phyloP scores from a whole-genome alignment of 2,888 invertebrate genomes.

The Lumbricus terrestris region DNA sequence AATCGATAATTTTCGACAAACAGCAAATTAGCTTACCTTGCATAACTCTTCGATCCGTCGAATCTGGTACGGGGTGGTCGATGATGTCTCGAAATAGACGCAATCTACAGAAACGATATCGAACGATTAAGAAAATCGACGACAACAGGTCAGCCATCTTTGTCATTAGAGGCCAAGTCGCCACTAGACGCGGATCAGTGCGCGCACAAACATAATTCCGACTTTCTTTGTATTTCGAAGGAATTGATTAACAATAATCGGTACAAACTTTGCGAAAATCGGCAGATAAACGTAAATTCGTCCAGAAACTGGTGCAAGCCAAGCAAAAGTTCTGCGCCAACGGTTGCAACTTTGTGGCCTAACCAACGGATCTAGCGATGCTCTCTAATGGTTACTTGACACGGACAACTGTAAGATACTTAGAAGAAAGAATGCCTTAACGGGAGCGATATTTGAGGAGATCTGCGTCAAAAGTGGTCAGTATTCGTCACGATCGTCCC shows the following conservation, averaged over 20 bases:
- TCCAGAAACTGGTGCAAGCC: neutral
- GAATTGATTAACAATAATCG: neutral
- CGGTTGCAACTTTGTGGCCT: neutral
- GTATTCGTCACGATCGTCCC: neutral
- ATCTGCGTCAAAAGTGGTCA: neutral
- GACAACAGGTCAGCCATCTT: slow-evolving; percentile 13
- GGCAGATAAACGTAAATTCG: neutral
- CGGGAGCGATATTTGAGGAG: neutral
- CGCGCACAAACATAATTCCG: slow-evolving; percentile 4
- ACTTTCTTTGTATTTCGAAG: neutral
- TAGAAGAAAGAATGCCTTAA: neutral
- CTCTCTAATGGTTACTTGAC: neutral
- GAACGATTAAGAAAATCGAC: neutral
- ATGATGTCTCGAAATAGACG: slow-evolving; percentile 98
- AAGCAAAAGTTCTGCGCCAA: neutral
- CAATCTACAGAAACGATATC: slow-evolving; percentile 77
- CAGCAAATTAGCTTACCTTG: slow-evolving; percentile 67
- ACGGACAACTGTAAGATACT: neutral
- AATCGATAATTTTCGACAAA: neutral
- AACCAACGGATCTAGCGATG: neutral
- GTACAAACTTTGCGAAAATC: neutral
- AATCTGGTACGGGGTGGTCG: slow-evolving; percentile 96
- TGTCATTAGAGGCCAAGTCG: slow-evolving; percentile 7
- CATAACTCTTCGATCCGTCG: slow-evolving; percentile 98
- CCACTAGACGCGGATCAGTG: slow-evolving; percentile 5